These are phyloP conservation scores for Brachyptera putata DNA, from an alignment of 2,888 invertebrate species.

Conservation along the genomic window DNA sequence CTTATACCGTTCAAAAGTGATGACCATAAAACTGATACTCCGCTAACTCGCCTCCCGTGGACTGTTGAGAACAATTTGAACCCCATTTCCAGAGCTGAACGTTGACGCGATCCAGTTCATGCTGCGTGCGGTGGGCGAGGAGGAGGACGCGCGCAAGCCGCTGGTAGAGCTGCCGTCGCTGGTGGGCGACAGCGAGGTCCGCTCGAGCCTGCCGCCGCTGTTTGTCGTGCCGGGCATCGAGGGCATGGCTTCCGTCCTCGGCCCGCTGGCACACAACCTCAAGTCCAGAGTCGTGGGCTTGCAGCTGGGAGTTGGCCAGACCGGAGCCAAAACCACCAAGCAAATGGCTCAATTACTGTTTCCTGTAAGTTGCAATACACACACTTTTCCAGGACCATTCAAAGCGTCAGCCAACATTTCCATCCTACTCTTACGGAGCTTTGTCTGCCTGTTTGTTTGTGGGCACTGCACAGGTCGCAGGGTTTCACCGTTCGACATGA, in stretches of 20 bases:
- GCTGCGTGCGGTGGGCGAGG: constrained; percentile 1
- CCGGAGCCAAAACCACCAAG: constrained; percentile 29
- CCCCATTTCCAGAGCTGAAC: constrained; percentile 13
- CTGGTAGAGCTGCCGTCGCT: constrained; percentile 32
- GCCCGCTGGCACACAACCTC: constrained; percentile 50
- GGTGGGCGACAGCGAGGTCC: constrained; percentile 48
- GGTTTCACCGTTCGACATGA: no score
- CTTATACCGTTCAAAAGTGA: no score
- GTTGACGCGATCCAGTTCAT: not conserved
- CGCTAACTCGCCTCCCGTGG: no score
- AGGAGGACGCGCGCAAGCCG: not conserved
- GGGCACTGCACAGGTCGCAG: no score
- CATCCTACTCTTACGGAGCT: no score
- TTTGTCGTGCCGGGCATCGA: constrained; percentile 54
- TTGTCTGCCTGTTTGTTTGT: no score
- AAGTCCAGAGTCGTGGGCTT: constrained; percentile 52
- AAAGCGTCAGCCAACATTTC: no score
- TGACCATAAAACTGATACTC: no score
- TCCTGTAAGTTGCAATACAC: constrained; percentile 45
- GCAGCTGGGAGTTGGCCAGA: constrained; percentile 47
- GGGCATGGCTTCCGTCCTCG: constrained; percentile 48
- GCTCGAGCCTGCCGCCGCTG: constrained; percentile 43
- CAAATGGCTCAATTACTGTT: constrained; percentile 52
- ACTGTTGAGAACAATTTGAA: no score
- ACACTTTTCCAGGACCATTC: not conserved